Evolutionary conservation across 2,888 invertebrate species (phyloP).

Genomic region (Amblyjoppa proteus): DNA sequence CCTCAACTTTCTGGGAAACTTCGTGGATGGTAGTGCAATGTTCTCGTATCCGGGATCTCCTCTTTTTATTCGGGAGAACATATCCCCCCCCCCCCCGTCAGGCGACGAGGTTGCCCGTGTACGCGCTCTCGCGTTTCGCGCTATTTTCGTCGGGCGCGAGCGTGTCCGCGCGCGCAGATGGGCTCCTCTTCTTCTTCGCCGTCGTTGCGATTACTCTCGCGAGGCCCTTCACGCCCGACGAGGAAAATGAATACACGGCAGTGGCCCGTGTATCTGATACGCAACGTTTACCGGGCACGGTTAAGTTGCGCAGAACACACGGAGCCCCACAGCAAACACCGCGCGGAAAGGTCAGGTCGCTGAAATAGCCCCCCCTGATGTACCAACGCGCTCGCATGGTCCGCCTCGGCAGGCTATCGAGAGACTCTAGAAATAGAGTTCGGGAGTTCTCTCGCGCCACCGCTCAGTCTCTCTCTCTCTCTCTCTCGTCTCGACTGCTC

Average conservation of each 20-base stretch:
- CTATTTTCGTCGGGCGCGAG: constrained; percentile 40
- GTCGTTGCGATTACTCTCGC: background rate
- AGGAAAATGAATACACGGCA: constrained; percentile 21
- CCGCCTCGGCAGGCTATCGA: constrained; percentile 26
- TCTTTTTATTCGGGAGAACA: constrained; percentile 27
- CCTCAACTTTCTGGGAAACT: constrained; percentile 67
- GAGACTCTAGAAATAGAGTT: constrained; percentile 50
- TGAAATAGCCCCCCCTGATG: constrained; percentile 50
- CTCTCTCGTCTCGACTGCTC: background rate
- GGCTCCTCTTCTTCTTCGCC: constrained; percentile 16
- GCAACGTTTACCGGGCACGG: constrained; percentile 51
- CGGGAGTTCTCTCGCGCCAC: background rate
- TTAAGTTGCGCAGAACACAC: constrained; percentile 31
- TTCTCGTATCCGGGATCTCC: constrained; percentile 64
- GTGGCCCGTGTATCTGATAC: constrained; percentile 46
- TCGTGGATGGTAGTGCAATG: constrained; percentile 71
- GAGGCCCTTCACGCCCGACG: constrained; percentile 38
- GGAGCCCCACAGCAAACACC: constrained; percentile 7
- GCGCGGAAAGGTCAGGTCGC: constrained; percentile 54
- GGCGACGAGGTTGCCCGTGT: constrained; percentile 24
- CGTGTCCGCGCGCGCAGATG: constrained; percentile 27
- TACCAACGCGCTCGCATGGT: constrained; percentile 33
- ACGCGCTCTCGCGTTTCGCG: constrained; percentile 29
- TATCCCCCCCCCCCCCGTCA: constrained; percentile 14
- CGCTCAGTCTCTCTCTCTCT: too few species aligned